phyloP scores from a whole-genome alignment of 1,140 invertebrate genomes.

The Augochlora pura region DNA sequence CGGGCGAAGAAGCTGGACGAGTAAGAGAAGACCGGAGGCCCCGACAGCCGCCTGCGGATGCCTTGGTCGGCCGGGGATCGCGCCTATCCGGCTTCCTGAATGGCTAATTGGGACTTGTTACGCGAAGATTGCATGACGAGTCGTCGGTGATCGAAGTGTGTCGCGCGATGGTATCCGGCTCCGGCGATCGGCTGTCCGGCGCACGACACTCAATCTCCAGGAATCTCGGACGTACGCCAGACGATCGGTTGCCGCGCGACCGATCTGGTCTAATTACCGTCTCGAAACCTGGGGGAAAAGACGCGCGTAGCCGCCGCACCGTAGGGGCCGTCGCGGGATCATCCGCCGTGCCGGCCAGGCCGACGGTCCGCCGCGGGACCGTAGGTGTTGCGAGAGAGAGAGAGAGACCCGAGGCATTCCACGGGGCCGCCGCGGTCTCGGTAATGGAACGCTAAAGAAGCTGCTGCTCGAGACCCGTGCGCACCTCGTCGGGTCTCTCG shows the following conservation, averaged over 20 bases:
- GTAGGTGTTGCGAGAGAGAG: slow-evolving; percentile 64
- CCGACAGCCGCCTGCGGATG: too few species aligned
- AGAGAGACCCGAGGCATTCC: slow-evolving; percentile 60
- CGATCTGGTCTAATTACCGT: too few species aligned
- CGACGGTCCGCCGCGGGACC: too few species aligned
- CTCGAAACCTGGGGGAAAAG: too few species aligned
- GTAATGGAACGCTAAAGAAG: slow-evolving; percentile 67
- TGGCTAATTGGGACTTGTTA: neutral
- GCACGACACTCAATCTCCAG: slow-evolving; percentile 4
- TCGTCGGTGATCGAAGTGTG: slow-evolving; percentile 30
- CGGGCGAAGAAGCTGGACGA: too few species aligned
- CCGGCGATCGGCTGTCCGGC: neutral
- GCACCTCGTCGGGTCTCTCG: slow-evolving; percentile 1
- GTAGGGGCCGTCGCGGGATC: too few species aligned
- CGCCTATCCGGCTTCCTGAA: slow-evolving; percentile 1
- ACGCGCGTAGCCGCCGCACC: too few species aligned
- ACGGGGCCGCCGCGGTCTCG: slow-evolving; percentile 35
- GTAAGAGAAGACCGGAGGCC: too few species aligned
- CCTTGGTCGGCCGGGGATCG: neutral
- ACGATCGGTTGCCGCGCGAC: neutral
- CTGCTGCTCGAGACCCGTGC: slow-evolving; percentile 55
- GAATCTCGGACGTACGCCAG: neutral
- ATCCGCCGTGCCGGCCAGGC: too few species aligned
- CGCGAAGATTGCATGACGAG: slow-evolving; percentile 6
- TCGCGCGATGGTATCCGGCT: slow-evolving; percentile 35